Conservation (phyloP, 2,113 vertebrate genomes). For the human (Homo sapiens) region DNA sequence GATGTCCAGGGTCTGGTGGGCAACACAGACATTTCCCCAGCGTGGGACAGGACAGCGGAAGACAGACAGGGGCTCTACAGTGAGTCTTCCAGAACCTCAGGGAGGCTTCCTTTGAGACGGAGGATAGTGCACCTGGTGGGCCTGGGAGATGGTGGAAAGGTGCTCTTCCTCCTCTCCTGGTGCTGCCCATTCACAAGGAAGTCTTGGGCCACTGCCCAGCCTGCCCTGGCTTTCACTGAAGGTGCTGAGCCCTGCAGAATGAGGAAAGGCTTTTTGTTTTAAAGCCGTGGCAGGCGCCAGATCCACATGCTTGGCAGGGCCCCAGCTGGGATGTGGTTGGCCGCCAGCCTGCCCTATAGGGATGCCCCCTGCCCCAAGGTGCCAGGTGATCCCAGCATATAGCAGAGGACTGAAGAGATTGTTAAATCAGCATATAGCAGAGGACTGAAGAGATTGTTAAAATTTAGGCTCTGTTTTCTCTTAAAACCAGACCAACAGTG, state of each 20-base stretch:
- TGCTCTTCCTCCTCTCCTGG: background rate
- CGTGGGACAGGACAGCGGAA: background rate
- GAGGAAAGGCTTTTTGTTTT: background rate
- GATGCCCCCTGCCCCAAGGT: background rate
- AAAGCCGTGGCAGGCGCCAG: background rate
- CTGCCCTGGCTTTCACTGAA: background rate
- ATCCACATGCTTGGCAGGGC: background rate
- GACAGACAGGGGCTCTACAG: background rate
- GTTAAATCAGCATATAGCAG: background rate
- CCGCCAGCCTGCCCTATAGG: background rate
- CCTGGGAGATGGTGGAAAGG: background rate
- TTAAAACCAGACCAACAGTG: background rate
- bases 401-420: background rate
- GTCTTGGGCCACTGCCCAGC: constrained; percentile 8
- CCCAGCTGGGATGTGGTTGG: background rate
- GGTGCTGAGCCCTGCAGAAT: background rate
- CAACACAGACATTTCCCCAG: background rate
- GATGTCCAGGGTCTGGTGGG: background rate
- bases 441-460: background rate
- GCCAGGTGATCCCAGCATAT: background rate
- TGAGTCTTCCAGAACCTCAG: background rate
- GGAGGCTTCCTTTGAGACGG: background rate
- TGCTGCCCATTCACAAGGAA: background rate
- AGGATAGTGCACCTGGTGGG: no score
- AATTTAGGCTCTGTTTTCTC: background rate